phyloP scores from a whole-genome alignment of 2,113 vertebrate species.

The Tonatia bakeri region DNA sequence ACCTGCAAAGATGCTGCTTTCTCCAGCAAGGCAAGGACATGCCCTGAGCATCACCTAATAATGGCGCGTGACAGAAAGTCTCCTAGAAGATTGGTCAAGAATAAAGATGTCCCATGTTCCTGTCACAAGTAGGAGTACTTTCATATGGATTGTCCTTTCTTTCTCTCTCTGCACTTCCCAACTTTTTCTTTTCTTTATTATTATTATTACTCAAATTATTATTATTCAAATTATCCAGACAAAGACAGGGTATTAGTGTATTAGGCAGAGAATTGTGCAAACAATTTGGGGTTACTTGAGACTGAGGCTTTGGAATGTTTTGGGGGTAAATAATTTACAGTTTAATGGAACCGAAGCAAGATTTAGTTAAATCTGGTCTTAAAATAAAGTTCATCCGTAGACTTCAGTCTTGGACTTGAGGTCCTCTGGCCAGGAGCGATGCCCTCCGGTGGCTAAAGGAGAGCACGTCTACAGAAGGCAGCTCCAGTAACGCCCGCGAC shows the following conservation, averaged over 20 bases:
- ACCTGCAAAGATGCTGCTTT: neutral
- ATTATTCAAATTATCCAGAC: neutral
- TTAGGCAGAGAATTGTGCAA: neutral
- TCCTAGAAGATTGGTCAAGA: neutral
- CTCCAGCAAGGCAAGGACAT: neutral
- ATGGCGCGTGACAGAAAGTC: neutral
- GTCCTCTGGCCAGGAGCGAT: neutral
- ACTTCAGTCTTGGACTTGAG: neutral
- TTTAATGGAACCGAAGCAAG: neutral
- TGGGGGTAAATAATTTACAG: neutral
- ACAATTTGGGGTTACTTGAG: neutral
- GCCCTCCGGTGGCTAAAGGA: neutral
- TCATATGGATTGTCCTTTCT: neutral
- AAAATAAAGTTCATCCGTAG: neutral
- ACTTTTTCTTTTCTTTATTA: neutral
- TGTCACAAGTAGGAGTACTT: neutral
- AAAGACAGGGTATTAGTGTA: neutral
- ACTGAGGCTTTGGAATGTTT: neutral
- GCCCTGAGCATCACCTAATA: neutral
- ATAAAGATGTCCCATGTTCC: neutral
- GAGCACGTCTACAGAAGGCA: neutral
- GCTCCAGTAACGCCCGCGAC: neutral
- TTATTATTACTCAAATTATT: neutral
- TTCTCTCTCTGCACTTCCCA: neutral
- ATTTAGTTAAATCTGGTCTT: neutral